Evolutionary conservation across 92 coral and sea anemone species (phyloP).

Genomic region (Porites evermanni): DNA sequence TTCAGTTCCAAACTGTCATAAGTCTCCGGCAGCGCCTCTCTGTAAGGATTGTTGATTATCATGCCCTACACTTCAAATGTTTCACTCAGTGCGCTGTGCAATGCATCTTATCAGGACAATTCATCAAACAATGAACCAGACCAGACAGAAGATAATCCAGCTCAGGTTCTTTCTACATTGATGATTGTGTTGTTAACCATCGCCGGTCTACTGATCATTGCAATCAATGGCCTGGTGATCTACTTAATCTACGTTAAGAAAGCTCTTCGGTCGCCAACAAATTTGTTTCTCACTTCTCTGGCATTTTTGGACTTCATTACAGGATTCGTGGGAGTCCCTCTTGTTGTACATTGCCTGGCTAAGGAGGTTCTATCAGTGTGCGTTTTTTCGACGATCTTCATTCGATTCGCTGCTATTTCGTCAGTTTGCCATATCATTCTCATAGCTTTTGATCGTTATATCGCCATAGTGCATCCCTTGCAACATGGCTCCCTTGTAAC

Average conservation of each 20-base stretch:
- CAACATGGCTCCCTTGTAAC: constrained; percentile 59
- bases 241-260: constrained; percentile 35
- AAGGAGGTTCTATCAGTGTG: constrained; percentile 49
- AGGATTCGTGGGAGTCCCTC: constrained; percentile 83
- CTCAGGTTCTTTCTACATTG: constrained; percentile 9
- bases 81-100: neutral
- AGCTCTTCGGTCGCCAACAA: constrained; percentile 66
- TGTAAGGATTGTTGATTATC: neutral
- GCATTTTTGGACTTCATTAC: constrained; percentile 82
- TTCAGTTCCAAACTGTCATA: neutral
- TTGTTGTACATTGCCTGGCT: constrained; percentile 63
- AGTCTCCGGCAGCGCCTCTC: neutral
- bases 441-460: constrained; percentile 84
- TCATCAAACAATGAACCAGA: neutral
- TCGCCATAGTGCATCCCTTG: constrained; percentile 74
- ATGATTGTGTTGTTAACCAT: constrained; percentile 16
- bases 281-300: constrained; percentile 76
- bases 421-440: constrained; percentile 80
- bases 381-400: constrained; percentile 57
- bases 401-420: constrained; percentile 81
- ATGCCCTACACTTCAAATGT: neutral
- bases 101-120: neutral
- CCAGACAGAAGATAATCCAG: neutral
- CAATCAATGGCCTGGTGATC: constrained; percentile 24
- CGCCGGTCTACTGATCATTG: constrained; percentile 15